Conservation (phyloP, 2,888 invertebrate genomes). For the Villa cingulata region DNA sequence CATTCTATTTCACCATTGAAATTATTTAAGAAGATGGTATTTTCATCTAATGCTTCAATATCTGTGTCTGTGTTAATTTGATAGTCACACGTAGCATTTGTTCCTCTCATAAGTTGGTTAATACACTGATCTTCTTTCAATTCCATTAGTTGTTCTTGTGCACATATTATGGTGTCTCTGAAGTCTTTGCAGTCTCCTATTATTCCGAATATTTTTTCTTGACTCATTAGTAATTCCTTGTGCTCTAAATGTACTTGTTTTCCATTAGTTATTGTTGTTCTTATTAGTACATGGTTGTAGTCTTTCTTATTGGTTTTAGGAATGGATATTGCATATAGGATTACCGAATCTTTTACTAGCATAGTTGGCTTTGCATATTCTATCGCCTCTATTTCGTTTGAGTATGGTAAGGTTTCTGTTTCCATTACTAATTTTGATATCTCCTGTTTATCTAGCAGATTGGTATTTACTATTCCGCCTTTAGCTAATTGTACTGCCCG, state of each 20-base stretch:
- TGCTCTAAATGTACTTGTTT: neutral
- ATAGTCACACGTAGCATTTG: too few species aligned
- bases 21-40: too few species aligned
- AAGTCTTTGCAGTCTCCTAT: neutral
- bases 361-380: slow-evolving; percentile 10
- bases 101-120: slow-evolving; percentile 7
- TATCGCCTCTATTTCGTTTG: too few species aligned
- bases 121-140: neutral
- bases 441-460: slow-evolving; percentile 10
- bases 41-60: slow-evolving; percentile 4
- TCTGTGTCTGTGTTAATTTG: too few species aligned
- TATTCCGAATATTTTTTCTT: slow-evolving; percentile 1
- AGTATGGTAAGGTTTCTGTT: too few species aligned
- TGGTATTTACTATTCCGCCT: too few species aligned
- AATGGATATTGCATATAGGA: slow-evolving; percentile 11
- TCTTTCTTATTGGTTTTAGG: slow-evolving; percentile 4
- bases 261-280: neutral
- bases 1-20: too few species aligned
- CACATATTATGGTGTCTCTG: neutral
- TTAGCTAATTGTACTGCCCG: too few species aligned
- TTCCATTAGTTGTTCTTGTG: neutral
- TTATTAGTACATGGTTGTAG: neutral
- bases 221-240: neutral
- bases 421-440: slow-evolving; percentile 6
- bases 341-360: slow-evolving; percentile 10